phyloP scores from a whole-genome alignment of 2,888 invertebrate species.

The Xestia c-nigrum region DNA sequence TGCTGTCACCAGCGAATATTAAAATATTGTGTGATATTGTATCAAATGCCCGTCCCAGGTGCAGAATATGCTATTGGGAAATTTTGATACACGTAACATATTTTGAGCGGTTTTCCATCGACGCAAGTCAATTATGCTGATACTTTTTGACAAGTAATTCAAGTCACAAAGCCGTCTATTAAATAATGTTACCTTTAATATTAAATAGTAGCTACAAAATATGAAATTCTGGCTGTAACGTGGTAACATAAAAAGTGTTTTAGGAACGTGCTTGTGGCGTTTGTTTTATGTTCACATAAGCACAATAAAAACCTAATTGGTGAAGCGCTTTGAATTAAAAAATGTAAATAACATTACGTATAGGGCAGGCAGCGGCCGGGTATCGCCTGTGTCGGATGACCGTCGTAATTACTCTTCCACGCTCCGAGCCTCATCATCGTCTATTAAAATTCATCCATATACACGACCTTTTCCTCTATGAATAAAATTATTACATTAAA shows the following conservation, averaged over 20 bases:
- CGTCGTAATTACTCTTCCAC: conserved; percentile 79
- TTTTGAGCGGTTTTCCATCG: conserved; percentile 35
- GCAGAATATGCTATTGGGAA: conserved; percentile 67
- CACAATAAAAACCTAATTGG: conserved; percentile 66
- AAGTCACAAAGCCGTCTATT: conserved; percentile 13
- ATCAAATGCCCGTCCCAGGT: conserved; percentile 75
- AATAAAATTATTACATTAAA: conserved; percentile 78
- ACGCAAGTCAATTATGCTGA: conserved; percentile 44
- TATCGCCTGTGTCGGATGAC: conserved; percentile 70
- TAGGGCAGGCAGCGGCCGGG: conserved; percentile 53
- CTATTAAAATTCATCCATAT: conserved; percentile 85
- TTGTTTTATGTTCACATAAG: conserved; percentile 60
- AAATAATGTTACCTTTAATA: conserved; percentile 24
- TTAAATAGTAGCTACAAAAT: conserved; percentile 31
- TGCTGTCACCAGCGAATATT: conserved; percentile 80
- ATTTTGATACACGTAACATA: conserved; percentile 60
- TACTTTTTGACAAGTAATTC: conserved; percentile 53
- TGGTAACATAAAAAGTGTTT: conserved; percentile 58
- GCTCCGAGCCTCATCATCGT: conserved; percentile 79
- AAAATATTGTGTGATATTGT: conserved; percentile 76
- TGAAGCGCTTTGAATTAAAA: conserved; percentile 63
- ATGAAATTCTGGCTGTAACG: conserved; percentile 35
- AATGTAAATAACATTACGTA: conserved; percentile 67
- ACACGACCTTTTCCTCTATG: conserved; percentile 79
- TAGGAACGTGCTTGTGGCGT: conserved; percentile 49